phyloP scores from a whole-genome alignment of 2,888 invertebrate species.

The Strigamia transsilvanica region DNA sequence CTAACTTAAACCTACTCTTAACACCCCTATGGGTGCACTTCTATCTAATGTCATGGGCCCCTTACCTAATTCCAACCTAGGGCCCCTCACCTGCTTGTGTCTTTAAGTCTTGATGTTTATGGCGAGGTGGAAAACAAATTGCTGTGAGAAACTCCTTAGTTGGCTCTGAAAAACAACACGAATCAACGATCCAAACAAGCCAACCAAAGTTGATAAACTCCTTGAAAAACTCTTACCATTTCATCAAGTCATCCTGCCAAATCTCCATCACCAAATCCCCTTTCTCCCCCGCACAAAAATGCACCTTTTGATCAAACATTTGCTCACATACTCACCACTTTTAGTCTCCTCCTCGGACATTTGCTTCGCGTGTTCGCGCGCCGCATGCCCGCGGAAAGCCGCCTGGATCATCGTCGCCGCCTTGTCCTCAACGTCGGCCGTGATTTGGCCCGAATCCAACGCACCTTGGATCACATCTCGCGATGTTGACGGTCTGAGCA shows the following conservation, averaged over 20 bases:
- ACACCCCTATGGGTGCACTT: too few species aligned
- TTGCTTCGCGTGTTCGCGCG: background rate
- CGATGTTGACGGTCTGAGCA: background rate
- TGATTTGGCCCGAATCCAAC: conserved; percentile 21
- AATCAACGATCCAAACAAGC: background rate
- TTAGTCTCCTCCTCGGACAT: background rate
- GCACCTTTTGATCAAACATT: background rate
- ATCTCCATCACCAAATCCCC: background rate
- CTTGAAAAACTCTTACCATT: background rate
- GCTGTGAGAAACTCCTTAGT: background rate
- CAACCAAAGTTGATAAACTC: background rate
- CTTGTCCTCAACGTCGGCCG: background rate
- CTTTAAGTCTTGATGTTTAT: background rate
- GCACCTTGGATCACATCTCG: conserved; percentile 10
- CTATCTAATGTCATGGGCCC: too few species aligned
- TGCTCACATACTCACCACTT: conserved; percentile 1
- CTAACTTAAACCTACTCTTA: too few species aligned
- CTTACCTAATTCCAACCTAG: too few species aligned
- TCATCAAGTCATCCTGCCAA: background rate
- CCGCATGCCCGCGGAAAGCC: conserved; percentile 27
- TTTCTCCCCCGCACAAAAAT: background rate
- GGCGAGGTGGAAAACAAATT: background rate
- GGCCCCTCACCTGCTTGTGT: background rate
- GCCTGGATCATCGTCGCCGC: conserved; percentile 39
- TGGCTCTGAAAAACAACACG: background rate